Evolutionary conservation across 1,140 invertebrate species (phyloP).

Genomic region (Formica exsecta): DNA sequence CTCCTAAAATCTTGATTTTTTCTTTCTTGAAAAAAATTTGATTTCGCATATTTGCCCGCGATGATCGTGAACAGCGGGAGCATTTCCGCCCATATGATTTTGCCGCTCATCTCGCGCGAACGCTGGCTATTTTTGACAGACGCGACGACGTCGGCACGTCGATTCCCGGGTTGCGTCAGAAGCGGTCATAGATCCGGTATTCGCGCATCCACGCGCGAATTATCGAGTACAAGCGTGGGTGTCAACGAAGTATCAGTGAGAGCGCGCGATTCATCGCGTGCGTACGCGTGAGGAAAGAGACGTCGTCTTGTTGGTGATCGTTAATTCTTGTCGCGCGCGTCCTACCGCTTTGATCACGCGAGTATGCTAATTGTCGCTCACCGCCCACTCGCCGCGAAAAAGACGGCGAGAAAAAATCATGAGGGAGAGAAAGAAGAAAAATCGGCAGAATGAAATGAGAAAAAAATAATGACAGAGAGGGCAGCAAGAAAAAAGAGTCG

Average conservation of each 20-base stretch:
- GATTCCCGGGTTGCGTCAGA: constrained; percentile 45
- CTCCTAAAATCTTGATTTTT: not conserved
- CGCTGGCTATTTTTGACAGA: constrained; percentile 48
- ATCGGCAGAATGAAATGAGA: constrained; percentile 22
- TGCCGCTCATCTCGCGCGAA: constrained; percentile 10
- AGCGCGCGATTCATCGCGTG: constrained; percentile 72
- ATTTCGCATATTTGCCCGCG: not conserved
- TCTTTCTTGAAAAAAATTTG: not conserved
- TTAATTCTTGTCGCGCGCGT: constrained; percentile 76
- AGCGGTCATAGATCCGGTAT: constrained; percentile 21
- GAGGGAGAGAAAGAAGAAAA: constrained; percentile 25
- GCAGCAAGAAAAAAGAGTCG: not conserved
- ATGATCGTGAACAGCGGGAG: not conserved
- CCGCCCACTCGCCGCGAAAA: constrained; percentile 69
- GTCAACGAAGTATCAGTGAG: constrained; percentile 51
- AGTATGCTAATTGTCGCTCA: constrained; percentile 78
- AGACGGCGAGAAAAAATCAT: constrained; percentile 4
- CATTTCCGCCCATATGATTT: constrained; percentile 29
- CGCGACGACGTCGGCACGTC: constrained; percentile 33
- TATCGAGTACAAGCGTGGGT: constrained; percentile 1
- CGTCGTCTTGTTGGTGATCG: constrained; percentile 70
- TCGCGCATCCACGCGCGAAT: constrained; percentile 35
- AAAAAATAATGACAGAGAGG: constrained; percentile 14
- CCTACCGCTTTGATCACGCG: constrained; percentile 76
- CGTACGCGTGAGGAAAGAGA: constrained; percentile 69